phyloP scores from a whole-genome alignment of 2,797 vertebrate species.

The Cyprinodon diabolis region DNA sequence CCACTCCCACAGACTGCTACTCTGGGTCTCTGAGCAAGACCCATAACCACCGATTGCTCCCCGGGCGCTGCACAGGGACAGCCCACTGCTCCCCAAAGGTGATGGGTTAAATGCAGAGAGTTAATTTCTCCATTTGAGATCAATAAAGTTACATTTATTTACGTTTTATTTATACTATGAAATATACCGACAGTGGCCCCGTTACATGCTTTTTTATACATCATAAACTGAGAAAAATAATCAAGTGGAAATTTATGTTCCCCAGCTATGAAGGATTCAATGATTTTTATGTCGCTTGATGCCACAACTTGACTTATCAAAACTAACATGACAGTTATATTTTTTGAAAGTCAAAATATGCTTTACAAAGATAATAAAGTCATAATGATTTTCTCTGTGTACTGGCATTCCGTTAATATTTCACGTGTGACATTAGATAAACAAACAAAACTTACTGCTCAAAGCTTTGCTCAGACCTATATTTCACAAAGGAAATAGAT shows the following conservation, averaged over 20 bases:
- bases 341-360: neutral
- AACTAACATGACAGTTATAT: neutral
- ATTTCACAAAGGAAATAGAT: neutral
- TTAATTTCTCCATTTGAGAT: too few species aligned
- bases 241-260: neutral
- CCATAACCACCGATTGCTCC: too few species aligned
- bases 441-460: conserved; percentile 2
- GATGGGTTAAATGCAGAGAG: too few species aligned
- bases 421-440: conserved; percentile 6
- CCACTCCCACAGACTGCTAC: too few species aligned
- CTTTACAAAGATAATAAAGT: neutral
- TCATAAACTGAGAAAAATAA: neutral
- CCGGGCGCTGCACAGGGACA: too few species aligned
- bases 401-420: neutral
- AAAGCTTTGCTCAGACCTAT: neutral
- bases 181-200: too few species aligned
- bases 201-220: neutral
- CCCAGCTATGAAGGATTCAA: neutral
- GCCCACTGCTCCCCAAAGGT: too few species aligned
- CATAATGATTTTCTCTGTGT: too few species aligned
- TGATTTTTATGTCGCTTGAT: neutral
- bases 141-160: too few species aligned
- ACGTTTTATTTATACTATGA: too few species aligned
- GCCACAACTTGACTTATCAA: neutral
- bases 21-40: too few species aligned